Base-by-base conservation (phyloP, 2,113 vertebrate species). In the Alethe diademata region DNA sequence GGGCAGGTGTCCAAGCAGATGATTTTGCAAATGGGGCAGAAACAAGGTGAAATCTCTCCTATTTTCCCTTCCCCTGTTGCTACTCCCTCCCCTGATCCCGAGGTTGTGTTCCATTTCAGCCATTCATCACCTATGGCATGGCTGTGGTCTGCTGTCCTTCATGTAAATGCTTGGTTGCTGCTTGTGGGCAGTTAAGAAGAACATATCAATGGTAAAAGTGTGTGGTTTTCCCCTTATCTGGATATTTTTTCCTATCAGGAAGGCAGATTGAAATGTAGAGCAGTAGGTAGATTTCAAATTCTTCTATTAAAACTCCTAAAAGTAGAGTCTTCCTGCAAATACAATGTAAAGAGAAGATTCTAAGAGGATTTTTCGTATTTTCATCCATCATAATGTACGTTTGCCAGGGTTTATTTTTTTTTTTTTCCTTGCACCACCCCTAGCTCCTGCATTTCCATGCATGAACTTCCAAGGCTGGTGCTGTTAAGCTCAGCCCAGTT, bases 91-190 rank as follows among this genome's bases (percentile, higher is more conserved):
- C 69, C 86, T 56, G 76, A 67, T 84, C 56, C 60, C 0, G 3
- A 70, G 60, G 2, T 29, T 14, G 2, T 14, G 15, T 53, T 84
- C 86, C 45, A 14, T 78, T 86, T 78, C 86, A 5, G 4, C 9
- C 4, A 22, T 82, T 17, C 48, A 9, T 40, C 8, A 2, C 61
- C 60, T 11, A 0, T 14, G 17, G 47, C 40, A 1, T 2, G 17
- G 9, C 78, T 12, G 11, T 22, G 18, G 53, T 61, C 60, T 8
- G 7, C 6, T 31, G 58, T 50, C 61, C 47, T 61, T 83, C 31
- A 1, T 7, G 15, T 9, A 13, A 50, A 20, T 9, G 12, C 42
- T 58, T 33, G 11, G 9, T 16, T 58, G 62, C 42, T 57, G 40
- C 18, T n/a, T 57, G 33, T 20, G 38, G 28, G 8, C 23, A 31